Base-by-base conservation (phyloP, 2,113 vertebrate species). In the Mohoua ochrocephala region DNA sequence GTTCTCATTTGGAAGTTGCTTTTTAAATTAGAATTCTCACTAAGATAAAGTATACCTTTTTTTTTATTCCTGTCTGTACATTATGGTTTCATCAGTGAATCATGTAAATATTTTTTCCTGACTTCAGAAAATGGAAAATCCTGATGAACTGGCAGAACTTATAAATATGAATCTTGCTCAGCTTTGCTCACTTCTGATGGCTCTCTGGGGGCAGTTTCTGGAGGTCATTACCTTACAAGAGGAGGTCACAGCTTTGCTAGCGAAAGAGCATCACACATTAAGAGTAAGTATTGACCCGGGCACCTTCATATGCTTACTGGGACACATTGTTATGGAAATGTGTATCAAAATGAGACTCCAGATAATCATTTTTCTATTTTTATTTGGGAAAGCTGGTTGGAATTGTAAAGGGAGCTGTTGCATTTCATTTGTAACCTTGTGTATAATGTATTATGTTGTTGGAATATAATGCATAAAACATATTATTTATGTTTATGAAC, bases 151-250 rank as follows among this genome's bases (percentile, higher is more conserved):
- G 97, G 99, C 99, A 87, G 99, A 99, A 97, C 97, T 99, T 91
- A 99, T 99, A 93, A 99, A 99, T 95, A 99, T 99, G 99, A 99
- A 99, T 96, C 98, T 99, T 95, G 99, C 99, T 44, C 99, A 99
- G 97, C 98, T 99, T 89, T 99, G 99, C 94, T 99, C 99, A 64
- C 99, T 99, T 93, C 98, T 99, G 7, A 99, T 99, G 99, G 99
- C 99, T 64, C 98, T 99, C 53, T 99, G 99, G 99, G 99, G 99
- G 31, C 99, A 99, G 84, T 99, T 99, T 98, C 97, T 99, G 64
- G 99, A 99, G 97, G 98, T 99, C 61, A 98, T 99, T 95, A 98
- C 99, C 56, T 98, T 99, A 74, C 99, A 99, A 96, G 99, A 99
- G 75, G 98, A 99, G 78, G 98, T 99, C 45, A 98, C 98, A 86